Evolutionary conservation across 2,888 invertebrate genomes (phyloP).

Genomic region (Noctua comes): DNA sequence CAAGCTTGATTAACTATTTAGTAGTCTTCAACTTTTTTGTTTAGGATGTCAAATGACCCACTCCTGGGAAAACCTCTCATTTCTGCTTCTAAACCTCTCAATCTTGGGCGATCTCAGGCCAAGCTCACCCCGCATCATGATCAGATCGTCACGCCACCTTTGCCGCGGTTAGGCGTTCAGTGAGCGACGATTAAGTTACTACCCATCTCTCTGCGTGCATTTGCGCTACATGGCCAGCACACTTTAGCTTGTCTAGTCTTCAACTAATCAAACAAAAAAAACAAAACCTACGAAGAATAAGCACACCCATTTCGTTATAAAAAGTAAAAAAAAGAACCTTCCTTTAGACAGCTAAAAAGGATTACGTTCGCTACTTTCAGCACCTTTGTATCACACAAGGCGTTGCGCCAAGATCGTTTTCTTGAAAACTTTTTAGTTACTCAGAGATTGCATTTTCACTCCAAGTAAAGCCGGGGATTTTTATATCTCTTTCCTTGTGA

Average conservation of each 20-base stretch:
- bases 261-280: not conserved
- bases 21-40: not conserved
- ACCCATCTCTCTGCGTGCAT: not conserved
- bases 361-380: slow-evolving; percentile 24
- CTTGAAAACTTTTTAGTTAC: slow-evolving; percentile 81
- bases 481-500: slow-evolving; percentile 67
- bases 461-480: slow-evolving; percentile 73
- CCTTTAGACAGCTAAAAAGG: slow-evolving; percentile 5
- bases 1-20: not conserved
- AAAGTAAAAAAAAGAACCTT: not conserved
- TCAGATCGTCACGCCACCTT: not conserved
- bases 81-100: not conserved
- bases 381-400: slow-evolving; percentile 57
- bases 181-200: not conserved
- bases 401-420: slow-evolving; percentile 74
- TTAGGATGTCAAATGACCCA: not conserved
- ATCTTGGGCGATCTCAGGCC: not conserved
- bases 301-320: not conserved
- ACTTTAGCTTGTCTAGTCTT: not conserved
- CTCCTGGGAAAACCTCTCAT: not conserved
- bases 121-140: not conserved
- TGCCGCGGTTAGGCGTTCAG: not conserved
- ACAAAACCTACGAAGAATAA: not conserved
- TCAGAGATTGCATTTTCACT: slow-evolving; percentile 79
- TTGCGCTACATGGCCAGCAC: not conserved